Evolutionary conservation across 2,797 vertebrate genomes (phyloP).

Genomic region (Agapornis canus): DNA sequence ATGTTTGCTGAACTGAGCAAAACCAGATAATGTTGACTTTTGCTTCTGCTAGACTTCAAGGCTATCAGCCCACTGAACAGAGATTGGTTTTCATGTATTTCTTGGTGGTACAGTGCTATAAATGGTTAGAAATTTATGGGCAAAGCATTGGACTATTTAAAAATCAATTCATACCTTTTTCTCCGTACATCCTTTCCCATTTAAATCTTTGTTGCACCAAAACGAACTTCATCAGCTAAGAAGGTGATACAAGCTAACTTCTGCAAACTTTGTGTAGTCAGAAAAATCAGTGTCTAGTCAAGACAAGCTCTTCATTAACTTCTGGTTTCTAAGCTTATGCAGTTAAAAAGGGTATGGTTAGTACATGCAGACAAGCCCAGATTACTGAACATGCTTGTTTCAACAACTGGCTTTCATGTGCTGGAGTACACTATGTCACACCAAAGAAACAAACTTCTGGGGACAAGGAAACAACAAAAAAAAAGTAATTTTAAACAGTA

Average conservation of each 20-base stretch:
- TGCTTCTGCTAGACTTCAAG: neutral
- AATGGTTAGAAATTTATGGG: neutral
- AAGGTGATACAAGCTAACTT: neutral
- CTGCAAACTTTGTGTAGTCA: neutral
- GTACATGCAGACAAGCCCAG: neutral
- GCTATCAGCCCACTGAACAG: neutral
- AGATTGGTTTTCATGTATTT: neutral
- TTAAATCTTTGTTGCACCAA: neutral
- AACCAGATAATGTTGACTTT: slow-evolving; percentile 5
- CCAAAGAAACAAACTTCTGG: neutral
- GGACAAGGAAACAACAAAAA: neutral
- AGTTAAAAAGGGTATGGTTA: neutral
- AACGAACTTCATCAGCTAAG: neutral
- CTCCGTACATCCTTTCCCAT: neutral
- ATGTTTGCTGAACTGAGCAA: neutral
- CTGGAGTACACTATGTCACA: neutral
- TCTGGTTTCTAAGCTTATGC: neutral
- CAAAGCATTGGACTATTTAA: neutral
- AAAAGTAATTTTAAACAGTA: neutral
- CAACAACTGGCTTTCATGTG: neutral
- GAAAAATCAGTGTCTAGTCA: neutral
- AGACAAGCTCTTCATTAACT: slow-evolving; percentile 20
- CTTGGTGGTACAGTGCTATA: neutral
- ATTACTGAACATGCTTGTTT: neutral
- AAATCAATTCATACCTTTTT: neutral